A percentile compares a stretch with the other conserved stretches of the same genome.
Evolutionary conservation across 2,888 invertebrate species (phyloP).

Genomic region (Acholoe squamosa): DNA sequence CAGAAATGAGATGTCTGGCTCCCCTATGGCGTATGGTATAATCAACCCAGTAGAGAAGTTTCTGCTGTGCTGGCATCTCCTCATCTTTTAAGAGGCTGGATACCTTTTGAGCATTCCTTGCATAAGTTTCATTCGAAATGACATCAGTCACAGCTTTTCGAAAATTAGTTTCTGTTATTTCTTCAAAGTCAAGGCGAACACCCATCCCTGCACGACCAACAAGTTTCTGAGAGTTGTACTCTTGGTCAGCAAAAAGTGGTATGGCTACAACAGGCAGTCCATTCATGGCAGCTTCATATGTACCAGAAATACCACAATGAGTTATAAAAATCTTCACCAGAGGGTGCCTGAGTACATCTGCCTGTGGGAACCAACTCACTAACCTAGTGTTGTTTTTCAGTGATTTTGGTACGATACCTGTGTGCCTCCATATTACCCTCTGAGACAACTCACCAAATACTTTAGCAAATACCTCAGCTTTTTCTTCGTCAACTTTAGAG

Average conservation of each 20-base stretch:
- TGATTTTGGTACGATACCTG: neutral
- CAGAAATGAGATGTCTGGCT: constrained; percentile 32
- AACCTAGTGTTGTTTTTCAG: constrained; percentile 42
- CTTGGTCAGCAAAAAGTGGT: constrained; percentile 51
- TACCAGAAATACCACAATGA: constrained; percentile 48
- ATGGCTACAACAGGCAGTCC: constrained; percentile 42
- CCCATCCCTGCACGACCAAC: constrained; percentile 1
- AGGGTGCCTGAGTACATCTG: constrained; percentile 43
- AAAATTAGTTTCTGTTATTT: neutral
- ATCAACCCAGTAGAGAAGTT: constrained; percentile 49
- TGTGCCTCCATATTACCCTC: constrained; percentile 52
- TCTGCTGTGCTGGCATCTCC: constrained; percentile 24
- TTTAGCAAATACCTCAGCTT: constrained; percentile 47
- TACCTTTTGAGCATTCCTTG: constrained; percentile 12
- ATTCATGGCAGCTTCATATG: constrained; percentile 41
- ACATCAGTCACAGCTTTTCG: neutral
- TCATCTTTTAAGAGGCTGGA: constrained; percentile 14
- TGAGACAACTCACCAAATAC: constrained; percentile 41
- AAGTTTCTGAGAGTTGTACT: constrained; percentile 26
- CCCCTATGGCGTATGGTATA: constrained; percentile 46
- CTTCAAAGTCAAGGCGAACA: neutral
- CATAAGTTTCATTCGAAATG: neutral
- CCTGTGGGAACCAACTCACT: constrained; percentile 59
- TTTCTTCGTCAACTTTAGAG: constrained; percentile 11
- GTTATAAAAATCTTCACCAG: constrained; percentile 7